phyloP scores from a whole-genome alignment of 2,797 vertebrate species.

The Alcedo quadribrachys region DNA sequence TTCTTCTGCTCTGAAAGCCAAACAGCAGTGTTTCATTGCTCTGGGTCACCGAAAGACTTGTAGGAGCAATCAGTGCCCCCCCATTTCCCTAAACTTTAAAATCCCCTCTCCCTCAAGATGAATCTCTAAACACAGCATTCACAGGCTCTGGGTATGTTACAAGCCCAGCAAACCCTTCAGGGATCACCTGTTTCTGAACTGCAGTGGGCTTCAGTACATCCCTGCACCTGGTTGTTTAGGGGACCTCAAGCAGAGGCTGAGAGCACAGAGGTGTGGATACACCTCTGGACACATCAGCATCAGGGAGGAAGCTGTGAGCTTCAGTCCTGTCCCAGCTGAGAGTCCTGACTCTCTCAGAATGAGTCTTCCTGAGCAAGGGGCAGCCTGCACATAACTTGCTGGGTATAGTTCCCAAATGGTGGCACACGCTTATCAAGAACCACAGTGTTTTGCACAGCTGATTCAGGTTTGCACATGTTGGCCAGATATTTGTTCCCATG shows the following conservation, averaged over 20 bases:
- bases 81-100: neutral
- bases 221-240: neutral
- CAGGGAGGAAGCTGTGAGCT: neutral
- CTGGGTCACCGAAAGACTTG: neutral
- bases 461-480: accelerated
- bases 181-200: accelerated
- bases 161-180: neutral
- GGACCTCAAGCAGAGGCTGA: neutral
- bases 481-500: neutral
- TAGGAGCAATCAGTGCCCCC: accelerated
- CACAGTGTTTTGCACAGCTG: neutral
- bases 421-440: neutral
- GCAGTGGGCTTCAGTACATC: accelerated
- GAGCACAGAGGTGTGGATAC: neutral
- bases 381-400: neutral
- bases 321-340: accelerated
- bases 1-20: neutral
- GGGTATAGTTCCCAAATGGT: neutral
- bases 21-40: neutral
- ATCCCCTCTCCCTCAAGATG: neutral
- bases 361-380: neutral
- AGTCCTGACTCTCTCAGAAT: accelerated
- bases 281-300: neutral
- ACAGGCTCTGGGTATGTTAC: accelerated
- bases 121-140: neutral